phyloP scores from a whole-genome alignment of 2,888 invertebrate species.

The Melinaea menophilus region DNA sequence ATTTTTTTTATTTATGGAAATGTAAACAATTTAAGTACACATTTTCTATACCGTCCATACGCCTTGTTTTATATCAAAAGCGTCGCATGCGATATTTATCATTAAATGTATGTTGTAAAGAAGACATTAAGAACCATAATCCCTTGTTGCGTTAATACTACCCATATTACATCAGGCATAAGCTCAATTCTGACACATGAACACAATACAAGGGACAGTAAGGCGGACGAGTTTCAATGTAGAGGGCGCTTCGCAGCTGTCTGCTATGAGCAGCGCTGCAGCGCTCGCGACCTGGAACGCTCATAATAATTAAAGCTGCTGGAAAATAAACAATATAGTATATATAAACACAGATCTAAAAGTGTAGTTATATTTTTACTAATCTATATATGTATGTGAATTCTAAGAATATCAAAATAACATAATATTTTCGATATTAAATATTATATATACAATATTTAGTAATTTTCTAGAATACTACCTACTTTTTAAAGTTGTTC shows the following conservation, averaged over 20 bases:
- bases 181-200: not conserved
- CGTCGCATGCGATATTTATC: not conserved
- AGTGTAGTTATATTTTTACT: no score
- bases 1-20: not conserved
- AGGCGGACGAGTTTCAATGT: slow-evolving; percentile 43
- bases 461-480: no score
- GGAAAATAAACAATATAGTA: no score
- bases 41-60: not conserved
- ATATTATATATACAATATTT: no score
- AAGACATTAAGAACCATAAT: not conserved
- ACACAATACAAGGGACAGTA: slow-evolving; percentile 23
- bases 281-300: slow-evolving; percentile 59
- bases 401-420: no score
- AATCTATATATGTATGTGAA: no score
- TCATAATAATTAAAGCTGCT: slow-evolving; percentile 7
- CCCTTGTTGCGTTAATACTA: slow-evolving; percentile 1
- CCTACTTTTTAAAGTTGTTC: no score
- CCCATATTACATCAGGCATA: not conserved
- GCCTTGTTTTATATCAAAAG: not conserved
- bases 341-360: no score
- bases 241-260: slow-evolving; percentile 36
- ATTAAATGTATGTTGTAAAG: not conserved
- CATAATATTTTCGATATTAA: no score
- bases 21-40: not conserved
- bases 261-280: slow-evolving; percentile 72